Evolutionary conservation across 1,140 invertebrate genomes (phyloP).

Genomic region (Zaprionus inermis): DNA sequence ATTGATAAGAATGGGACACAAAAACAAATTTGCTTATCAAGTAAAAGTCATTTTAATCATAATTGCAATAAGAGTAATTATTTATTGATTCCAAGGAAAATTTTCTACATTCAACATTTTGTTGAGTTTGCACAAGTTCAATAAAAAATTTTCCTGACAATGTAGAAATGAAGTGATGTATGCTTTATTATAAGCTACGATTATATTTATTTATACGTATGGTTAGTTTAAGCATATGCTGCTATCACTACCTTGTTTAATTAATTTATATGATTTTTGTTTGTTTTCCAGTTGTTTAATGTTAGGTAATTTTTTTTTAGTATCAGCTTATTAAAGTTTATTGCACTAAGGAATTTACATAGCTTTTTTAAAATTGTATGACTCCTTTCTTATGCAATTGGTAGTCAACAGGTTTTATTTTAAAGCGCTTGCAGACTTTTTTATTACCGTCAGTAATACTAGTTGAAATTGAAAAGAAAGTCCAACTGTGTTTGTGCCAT

Average conservation of each 20-base stretch:
- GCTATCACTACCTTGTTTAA: not conserved
- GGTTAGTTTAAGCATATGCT: not conserved
- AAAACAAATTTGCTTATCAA: constrained; percentile 16
- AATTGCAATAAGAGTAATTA: constrained; percentile 1
- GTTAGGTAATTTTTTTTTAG: not conserved
- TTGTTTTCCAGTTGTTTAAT: not conserved
- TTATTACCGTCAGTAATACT: constrained; percentile 34
- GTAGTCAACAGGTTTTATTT: constrained; percentile 41
- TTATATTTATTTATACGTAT: not conserved
- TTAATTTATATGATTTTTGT: not conserved
- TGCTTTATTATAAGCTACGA: not conserved
- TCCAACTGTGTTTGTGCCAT: constrained; percentile 42
- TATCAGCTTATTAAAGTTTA: constrained; percentile 15
- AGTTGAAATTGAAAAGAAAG: constrained; percentile 79
- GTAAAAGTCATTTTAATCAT: not conserved
- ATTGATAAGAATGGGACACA: constrained; percentile 30
- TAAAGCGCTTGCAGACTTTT: constrained; percentile 6
- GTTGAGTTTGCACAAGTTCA: constrained; percentile 15
- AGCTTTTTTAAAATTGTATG: constrained; percentile 30
- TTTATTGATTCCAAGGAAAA: not conserved
- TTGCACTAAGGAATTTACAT: constrained; percentile 13
- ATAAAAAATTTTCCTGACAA: not conserved
- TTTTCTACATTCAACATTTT: not conserved
- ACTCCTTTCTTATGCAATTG: constrained; percentile 40
- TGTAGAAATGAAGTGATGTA: not conserved